Conservation (phyloP, 2,888 invertebrate genomes). For the Cosmia pyralina region DNA sequence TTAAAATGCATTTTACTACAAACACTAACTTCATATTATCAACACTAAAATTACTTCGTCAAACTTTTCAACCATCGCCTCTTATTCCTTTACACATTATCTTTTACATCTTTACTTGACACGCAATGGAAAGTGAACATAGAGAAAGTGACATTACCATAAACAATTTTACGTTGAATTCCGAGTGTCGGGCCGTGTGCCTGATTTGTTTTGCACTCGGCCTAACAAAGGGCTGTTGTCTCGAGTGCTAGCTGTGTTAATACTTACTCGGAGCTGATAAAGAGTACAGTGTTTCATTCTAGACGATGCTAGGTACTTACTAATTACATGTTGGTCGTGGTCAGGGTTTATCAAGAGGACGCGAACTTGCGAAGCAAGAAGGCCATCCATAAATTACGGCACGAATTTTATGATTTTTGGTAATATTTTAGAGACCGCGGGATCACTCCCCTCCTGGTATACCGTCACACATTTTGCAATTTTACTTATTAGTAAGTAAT, state of each 20-base stretch:
- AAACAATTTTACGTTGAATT: constrained; percentile 6
- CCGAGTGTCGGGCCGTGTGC: constrained; percentile 68
- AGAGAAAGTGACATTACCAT: background rate
- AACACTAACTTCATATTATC: background rate
- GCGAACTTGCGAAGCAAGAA: too few species aligned
- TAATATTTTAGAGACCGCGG: too few species aligned
- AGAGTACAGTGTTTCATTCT: constrained; percentile 20
- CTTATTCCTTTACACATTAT: background rate
- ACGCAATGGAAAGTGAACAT: constrained; percentile 42
- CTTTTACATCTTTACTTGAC: background rate
- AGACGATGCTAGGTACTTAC: constrained; percentile 9
- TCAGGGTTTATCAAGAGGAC: constrained; percentile 3
- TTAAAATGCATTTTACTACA: constrained; percentile 12
- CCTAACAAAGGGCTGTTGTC: constrained; percentile 50
- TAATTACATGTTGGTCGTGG: background rate
- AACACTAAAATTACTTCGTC: background rate
- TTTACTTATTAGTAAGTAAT: too few species aligned
- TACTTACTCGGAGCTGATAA: constrained; percentile 17
- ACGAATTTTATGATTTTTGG: too few species aligned
- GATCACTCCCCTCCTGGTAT: too few species aligned
- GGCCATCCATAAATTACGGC: too few species aligned
- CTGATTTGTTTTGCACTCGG: constrained; percentile 72
- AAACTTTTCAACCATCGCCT: constrained; percentile 9
- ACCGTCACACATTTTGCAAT: too few species aligned
- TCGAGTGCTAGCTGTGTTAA: constrained; percentile 29